Conservation (phyloP, 1,140 invertebrate species). For the Tachypleus tridentatus region DNA sequence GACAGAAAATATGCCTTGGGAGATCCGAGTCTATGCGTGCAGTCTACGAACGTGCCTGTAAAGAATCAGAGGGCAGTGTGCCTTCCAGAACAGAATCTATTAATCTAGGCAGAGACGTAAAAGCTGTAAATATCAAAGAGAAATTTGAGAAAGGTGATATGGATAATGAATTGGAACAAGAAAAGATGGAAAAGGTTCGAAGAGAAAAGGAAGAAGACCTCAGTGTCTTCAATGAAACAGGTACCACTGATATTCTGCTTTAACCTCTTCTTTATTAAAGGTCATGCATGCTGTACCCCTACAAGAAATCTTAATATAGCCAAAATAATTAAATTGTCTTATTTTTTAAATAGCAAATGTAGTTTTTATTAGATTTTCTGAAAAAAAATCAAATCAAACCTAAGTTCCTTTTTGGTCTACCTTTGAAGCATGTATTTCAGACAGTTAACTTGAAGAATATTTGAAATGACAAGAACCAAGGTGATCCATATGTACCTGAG, state of each 20-base stretch:
- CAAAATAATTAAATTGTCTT: no score
- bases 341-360: no score
- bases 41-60: slow-evolving; percentile 76
- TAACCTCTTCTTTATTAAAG: no score
- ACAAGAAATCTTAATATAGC: no score
- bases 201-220: slow-evolving; percentile 54
- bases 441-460: no score
- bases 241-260: slow-evolving; percentile 32
- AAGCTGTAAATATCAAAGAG: slow-evolving; percentile 58
- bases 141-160: slow-evolving; percentile 67
- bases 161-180: slow-evolving; percentile 40
- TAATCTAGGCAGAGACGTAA: slow-evolving; percentile 42
- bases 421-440: no score
- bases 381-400: no score
- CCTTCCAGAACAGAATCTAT: slow-evolving; percentile 10
- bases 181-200: slow-evolving; percentile 36
- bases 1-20: slow-evolving; percentile 31
- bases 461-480: no score
- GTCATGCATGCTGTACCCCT: no score
- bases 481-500: no score
- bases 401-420: no score
- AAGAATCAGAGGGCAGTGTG: slow-evolving; percentile 44
- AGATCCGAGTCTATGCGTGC: slow-evolving; percentile 50
- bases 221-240: slow-evolving; percentile 61
- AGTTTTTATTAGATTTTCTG: no score